These are phyloP conservation scores for Lamellibrachia luymesi DNA, from an alignment of 1,140 invertebrate species.

Conservation along the genomic window DNA sequence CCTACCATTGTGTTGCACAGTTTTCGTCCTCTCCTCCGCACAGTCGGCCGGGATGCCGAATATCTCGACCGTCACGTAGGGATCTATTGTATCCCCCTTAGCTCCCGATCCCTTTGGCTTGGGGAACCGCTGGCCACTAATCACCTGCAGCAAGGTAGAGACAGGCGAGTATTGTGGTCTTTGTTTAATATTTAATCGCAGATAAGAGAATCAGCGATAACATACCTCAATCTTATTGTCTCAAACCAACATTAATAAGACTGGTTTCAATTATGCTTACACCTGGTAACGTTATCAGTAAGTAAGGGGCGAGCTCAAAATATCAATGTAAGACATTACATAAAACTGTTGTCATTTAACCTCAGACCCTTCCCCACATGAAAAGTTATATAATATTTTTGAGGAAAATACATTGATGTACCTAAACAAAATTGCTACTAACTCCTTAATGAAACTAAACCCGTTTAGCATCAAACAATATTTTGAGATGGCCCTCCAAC, in stretches of 20 bases:
- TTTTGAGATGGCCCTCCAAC: too few relatives aligned
- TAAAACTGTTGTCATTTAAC: too few relatives aligned
- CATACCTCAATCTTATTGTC: too few relatives aligned
- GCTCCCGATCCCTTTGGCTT: conserved; percentile 65
- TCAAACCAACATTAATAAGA: background rate
- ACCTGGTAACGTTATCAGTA: background rate
- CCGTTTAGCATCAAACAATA: too few relatives aligned
- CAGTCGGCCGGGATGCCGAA: conserved; percentile 68
- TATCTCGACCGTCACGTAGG: conserved; percentile 67
- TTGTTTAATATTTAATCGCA: background rate
- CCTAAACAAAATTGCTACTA: too few relatives aligned
- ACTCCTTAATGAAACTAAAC: too few relatives aligned
- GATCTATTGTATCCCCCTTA: conserved; percentile 65
- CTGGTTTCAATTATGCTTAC: background rate
- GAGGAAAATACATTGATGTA: too few relatives aligned
- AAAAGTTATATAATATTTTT: too few relatives aligned
- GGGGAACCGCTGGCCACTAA: conserved; percentile 67
- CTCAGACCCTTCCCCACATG: too few relatives aligned
- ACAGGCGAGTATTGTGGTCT: background rate
- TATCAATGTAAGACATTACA: too few relatives aligned
- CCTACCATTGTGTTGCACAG: conserved; percentile 65
- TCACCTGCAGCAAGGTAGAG: conserved; percentile 55
- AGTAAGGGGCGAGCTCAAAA: too few relatives aligned
- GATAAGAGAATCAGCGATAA: too few relatives aligned
- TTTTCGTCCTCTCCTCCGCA: conserved; percentile 66